These are phyloP conservation scores for Vombatus ursinus DNA, from an alignment of 2,113 vertebrate species.

Conservation along the genomic window DNA sequence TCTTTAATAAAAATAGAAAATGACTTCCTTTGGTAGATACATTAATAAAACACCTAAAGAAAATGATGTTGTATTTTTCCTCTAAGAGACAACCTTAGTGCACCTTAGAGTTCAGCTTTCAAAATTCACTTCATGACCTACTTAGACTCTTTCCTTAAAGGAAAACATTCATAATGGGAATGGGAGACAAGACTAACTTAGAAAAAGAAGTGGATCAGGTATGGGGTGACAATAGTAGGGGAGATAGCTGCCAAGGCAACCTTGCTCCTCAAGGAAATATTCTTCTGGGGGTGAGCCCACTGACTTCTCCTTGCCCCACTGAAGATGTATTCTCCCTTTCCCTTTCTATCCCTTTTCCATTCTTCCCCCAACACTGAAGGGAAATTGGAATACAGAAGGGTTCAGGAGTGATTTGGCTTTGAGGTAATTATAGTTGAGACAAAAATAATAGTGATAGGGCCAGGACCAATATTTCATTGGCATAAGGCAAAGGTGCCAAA, in stretches of 20 bases:
- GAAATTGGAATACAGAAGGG: background rate
- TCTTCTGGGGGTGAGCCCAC: background rate
- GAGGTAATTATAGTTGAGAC: background rate
- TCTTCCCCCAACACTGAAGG: background rate
- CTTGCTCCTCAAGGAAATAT: background rate
- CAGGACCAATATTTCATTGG: background rate
- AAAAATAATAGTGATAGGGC: background rate
- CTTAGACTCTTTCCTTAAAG: background rate
- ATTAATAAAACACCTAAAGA: background rate
- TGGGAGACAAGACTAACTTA: background rate
- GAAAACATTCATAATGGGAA: background rate
- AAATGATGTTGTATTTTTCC: background rate
- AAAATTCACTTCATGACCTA: background rate
- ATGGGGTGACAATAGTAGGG: background rate
- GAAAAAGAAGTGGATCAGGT: background rate
- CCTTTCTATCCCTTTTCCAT: background rate
- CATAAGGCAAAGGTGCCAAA: background rate
- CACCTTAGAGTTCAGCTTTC: background rate
- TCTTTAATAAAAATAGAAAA: background rate
- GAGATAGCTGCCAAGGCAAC: background rate
- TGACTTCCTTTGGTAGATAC: background rate
- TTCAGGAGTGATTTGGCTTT: background rate
- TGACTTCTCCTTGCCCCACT: background rate
- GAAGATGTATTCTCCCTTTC: background rate
- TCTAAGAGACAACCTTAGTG: background rate